Evolutionary conservation across 2,113 vertebrate genomes (phyloP).

Genomic region (Australoheros scitulus): DNA sequence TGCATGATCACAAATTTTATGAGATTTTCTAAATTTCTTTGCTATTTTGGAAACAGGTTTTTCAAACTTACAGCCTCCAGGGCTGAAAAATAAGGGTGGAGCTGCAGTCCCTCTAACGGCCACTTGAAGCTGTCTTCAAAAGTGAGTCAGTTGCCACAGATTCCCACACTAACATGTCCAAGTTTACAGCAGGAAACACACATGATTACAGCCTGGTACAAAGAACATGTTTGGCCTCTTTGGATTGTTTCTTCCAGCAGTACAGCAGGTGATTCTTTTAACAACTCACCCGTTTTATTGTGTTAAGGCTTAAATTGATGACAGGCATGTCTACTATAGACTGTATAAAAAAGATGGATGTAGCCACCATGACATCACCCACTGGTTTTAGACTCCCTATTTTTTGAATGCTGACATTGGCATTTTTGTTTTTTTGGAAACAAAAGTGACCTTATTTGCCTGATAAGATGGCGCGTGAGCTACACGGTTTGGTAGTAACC

Average conservation of each 20-base stretch:
- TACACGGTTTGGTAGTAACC: not conserved
- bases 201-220: not conserved
- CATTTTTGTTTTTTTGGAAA: no score
- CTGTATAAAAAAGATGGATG: not conserved
- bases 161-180: not conserved
- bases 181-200: not conserved
- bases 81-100: not conserved
- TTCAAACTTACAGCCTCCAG: not conserved
- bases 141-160: not conserved
- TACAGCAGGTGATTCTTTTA: no score
- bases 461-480: no score
- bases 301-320: not conserved
- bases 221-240: not conserved
- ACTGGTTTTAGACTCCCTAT: no score
- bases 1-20: not conserved
- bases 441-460: no score
- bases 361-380: no score
- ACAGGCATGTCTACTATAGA: no score
- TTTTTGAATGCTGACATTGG: no score
- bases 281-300: no score
- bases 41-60: not conserved
- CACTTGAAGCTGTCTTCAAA: not conserved
- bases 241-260: not conserved
- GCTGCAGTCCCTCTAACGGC: not conserved
- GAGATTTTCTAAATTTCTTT: slow-evolving; percentile 1